Evolutionary conservation across 2,888 invertebrate species (phyloP).

Genomic region (Cephonodes hylas): DNA sequence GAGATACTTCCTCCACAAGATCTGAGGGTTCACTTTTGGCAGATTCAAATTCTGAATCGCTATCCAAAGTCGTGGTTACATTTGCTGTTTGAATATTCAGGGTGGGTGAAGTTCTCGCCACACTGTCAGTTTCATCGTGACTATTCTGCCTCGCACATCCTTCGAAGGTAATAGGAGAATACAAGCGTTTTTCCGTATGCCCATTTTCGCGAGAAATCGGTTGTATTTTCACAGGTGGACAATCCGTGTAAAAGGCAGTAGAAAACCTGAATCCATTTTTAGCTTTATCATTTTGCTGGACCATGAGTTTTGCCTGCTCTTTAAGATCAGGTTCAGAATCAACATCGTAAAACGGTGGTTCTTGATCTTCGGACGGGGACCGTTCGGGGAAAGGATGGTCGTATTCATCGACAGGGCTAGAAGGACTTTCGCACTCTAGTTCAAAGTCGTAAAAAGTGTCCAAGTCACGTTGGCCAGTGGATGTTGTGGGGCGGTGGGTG

Average conservation of each 20-base stretch:
- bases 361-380: conserved; percentile 75
- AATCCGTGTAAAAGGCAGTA: conserved; percentile 65
- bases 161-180: conserved; percentile 74
- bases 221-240: conserved; percentile 67
- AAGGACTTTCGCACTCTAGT: conserved; percentile 84
- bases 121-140: conserved; percentile 64
- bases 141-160: conserved; percentile 71
- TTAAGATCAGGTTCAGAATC: conserved; percentile 69
- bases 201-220: conserved; percentile 71
- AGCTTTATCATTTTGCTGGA: conserved; percentile 73
- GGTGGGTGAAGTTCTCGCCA: conserved; percentile 38
- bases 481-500: conserved; percentile 43
- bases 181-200: conserved; percentile 63
- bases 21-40: conserved; percentile 74
- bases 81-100: conserved; percentile 46
- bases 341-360: conserved; percentile 79
- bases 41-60: conserved; percentile 75
- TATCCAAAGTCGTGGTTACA: conserved; percentile 51
- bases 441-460: conserved; percentile 85
- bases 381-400: conserved; percentile 78
- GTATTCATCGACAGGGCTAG: conserved; percentile 84
- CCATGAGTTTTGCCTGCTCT: conserved; percentile 52
- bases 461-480: conserved; percentile 58
- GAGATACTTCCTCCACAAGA: conserved; percentile 48
- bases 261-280: conserved; percentile 75